A percentile compares a stretch with the other conserved stretches of the same genome.
Evolutionary conservation across 2,113 vertebrate genomes (phyloP).

Genomic region (Antigone vipio): DNA sequence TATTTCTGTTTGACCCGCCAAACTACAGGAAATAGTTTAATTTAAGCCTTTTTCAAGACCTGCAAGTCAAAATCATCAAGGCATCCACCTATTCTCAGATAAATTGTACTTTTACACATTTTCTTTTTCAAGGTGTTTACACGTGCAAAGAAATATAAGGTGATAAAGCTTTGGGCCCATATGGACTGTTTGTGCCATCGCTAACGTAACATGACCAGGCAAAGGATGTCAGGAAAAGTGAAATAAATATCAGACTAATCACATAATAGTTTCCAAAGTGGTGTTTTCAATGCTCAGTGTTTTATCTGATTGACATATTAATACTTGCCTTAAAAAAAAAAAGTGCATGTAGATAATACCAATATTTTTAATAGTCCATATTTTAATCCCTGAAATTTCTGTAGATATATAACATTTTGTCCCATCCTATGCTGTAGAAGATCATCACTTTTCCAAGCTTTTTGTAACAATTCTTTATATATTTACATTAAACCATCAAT

Average conservation of each 20-base stretch:
- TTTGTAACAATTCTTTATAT: not conserved
- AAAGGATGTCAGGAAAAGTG: not conserved
- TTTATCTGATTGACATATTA: not conserved
- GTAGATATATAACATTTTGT: not conserved
- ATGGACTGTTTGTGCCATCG: not conserved
- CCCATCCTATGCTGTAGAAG: not conserved
- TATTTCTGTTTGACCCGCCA: not conserved
- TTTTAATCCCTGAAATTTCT: not conserved
- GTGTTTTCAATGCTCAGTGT: not conserved
- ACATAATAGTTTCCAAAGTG: not conserved
- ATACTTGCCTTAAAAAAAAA: not conserved
- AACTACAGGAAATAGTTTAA: not conserved
- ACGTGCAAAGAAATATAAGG: not conserved
- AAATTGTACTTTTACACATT: not conserved
- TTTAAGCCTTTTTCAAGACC: not conserved
- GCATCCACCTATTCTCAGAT: not conserved
- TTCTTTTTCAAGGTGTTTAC: not conserved
- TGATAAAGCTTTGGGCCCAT: rapidly evolving
- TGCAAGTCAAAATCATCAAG: not conserved
- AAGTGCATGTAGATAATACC: rapidly evolving
- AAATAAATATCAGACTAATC: not conserved
- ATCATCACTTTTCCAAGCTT: not conserved
- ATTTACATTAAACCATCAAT: not conserved
- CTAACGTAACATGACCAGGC: not conserved
- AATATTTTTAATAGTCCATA: not conserved